phyloP scores from a whole-genome alignment of 2,888 invertebrate species.

The Trichacis sp. region DNA sequence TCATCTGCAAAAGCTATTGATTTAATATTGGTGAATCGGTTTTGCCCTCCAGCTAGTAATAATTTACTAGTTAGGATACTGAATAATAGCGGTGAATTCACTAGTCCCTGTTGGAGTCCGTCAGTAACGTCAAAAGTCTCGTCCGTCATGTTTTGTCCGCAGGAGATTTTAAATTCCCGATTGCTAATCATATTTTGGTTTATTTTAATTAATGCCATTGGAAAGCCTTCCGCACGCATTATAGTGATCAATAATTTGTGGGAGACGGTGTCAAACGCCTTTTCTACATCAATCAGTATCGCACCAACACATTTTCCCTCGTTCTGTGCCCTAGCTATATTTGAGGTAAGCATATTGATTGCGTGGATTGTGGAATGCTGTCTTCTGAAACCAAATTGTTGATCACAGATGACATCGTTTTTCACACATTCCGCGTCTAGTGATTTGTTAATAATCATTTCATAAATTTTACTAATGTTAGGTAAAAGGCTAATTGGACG shows the following conservation, averaged over 20 bases:
- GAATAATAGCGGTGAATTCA: slow-evolving; percentile 36
- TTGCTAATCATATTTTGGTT: slow-evolving; percentile 21
- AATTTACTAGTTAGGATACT: slow-evolving; percentile 33
- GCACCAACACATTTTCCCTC: not conserved
- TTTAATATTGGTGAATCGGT: slow-evolving; percentile 2
- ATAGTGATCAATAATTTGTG: slow-evolving; percentile 22
- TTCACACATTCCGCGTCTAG: not conserved
- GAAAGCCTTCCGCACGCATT: slow-evolving; percentile 25
- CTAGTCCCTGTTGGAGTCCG: slow-evolving; percentile 38
- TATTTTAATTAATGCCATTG: slow-evolving; percentile 14
- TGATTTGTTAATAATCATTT: not conserved
- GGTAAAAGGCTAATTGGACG: too few species aligned
- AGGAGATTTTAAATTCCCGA: slow-evolving; percentile 16
- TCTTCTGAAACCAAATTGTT: not conserved
- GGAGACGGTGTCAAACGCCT: slow-evolving; percentile 27
- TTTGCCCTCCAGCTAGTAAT: slow-evolving; percentile 28
- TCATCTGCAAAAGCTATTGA: slow-evolving; percentile 39
- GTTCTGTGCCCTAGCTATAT: not conserved
- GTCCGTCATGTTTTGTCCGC: not conserved
- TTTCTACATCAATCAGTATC: not conserved
- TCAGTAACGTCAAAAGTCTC: slow-evolving; percentile 15
- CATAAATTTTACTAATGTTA: too few species aligned
- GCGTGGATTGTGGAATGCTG: not conserved
- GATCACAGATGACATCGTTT: not conserved
- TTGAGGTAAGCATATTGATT: not conserved